Conservation (phyloP, 2,113 vertebrate genomes). For the Butastur rufipennis region DNA sequence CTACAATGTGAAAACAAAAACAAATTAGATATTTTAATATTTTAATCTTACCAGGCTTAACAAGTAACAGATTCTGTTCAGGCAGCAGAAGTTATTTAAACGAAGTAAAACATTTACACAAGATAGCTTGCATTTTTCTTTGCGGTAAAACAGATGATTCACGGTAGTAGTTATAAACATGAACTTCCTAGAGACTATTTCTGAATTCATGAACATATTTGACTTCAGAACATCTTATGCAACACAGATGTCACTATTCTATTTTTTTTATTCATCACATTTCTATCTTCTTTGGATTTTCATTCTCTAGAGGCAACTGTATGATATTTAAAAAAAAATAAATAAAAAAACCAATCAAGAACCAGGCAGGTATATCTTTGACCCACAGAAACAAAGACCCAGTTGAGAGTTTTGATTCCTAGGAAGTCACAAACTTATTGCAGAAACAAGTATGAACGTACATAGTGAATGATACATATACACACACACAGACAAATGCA, state of each 20-base stretch:
- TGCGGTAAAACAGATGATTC: background rate
- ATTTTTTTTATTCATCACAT: background rate
- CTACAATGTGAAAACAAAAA: constrained; percentile 58
- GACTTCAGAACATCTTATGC: background rate
- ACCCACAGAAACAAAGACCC: background rate
- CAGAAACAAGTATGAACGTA: background rate
- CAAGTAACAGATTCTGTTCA: background rate
- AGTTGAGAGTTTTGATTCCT: background rate
- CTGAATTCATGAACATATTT: background rate
- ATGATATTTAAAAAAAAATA: background rate
- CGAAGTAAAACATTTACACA: background rate
- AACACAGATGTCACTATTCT: background rate
- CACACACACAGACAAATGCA: background rate
- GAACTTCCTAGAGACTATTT: background rate
- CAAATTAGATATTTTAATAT: background rate
- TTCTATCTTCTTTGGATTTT: background rate
- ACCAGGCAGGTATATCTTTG: background rate
- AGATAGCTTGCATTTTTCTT: background rate
- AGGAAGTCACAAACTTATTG: background rate
- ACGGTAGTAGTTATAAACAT: background rate
- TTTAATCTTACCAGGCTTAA: background rate
- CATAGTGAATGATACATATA: background rate
- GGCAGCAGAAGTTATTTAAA: background rate
- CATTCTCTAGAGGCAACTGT: background rate
- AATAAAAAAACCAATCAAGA: background rate